Percentiles rank a stretch among this genome's conserved stretches.
phyloP scores from a whole-genome alignment of 2,797 vertebrate genomes.

The Ataeniobius toweri region DNA sequence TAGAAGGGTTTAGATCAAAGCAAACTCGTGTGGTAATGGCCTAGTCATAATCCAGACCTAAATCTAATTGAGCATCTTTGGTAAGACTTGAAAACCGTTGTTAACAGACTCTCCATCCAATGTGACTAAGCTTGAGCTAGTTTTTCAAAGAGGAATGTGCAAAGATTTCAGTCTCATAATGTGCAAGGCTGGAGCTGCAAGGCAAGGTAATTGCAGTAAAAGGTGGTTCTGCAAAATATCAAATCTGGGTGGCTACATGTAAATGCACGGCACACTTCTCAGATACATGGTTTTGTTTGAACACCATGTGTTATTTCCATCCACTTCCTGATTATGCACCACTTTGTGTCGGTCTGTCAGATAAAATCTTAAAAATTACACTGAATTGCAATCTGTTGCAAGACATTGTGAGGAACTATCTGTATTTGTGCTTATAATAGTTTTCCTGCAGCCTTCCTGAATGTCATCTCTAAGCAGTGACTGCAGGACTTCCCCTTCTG shows the following conservation, averaged over 20 bases:
- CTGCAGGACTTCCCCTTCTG: neutral
- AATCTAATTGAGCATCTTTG: neutral
- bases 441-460: neutral
- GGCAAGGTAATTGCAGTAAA: neutral
- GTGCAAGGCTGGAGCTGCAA: no score
- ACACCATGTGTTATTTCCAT: neutral
- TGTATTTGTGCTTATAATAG: neutral
- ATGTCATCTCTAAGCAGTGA: neutral
- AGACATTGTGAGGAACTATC: no score
- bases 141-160: neutral
- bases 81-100: neutral
- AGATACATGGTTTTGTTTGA: neutral
- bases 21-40: neutral
- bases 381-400: neutral
- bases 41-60: neutral
- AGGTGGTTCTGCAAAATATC: neutral
- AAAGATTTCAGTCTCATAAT: neutral
- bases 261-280: neutral
- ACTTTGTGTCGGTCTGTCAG: neutral
- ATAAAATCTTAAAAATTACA: neutral
- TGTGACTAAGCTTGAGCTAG: neutral
- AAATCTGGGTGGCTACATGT: neutral
- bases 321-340: neutral
- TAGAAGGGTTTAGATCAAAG: no score
- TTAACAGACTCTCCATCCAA: neutral